These are phyloP conservation scores for Metopia argyrocephala DNA, from an alignment of 2,888 invertebrate species.

Conservation along the genomic window DNA sequence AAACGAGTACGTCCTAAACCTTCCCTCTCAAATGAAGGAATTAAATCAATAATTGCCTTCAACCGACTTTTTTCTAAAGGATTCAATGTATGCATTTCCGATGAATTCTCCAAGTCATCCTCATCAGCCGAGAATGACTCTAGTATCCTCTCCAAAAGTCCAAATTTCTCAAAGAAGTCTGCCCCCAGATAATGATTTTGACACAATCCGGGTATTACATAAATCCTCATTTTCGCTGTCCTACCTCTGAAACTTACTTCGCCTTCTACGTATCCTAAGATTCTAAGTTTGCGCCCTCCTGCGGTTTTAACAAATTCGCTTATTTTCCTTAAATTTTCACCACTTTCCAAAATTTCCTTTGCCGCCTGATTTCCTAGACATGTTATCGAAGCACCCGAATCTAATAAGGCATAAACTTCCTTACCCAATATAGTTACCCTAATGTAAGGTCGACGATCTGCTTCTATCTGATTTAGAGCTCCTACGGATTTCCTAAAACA, in stretches of 20 bases:
- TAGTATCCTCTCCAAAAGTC: neutral
- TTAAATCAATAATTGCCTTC: neutral
- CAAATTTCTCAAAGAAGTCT: constrained; percentile 3
- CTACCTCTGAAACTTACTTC: neutral
- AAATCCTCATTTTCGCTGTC: neutral
- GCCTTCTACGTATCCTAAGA: neutral
- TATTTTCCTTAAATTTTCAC: neutral
- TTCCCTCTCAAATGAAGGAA: constrained; percentile 3
- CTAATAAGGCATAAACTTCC: neutral
- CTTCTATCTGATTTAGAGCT: neutral
- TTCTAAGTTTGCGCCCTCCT: neutral
- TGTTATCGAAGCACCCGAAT: neutral
- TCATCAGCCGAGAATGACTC: neutral
- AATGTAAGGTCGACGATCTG: neutral
- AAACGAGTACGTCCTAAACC: constrained; percentile 16
- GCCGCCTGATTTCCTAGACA: neutral
- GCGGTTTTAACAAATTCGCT: neutral
- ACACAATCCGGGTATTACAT: neutral
- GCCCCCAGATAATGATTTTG: neutral
- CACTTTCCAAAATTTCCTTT: neutral
- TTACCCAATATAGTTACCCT: constrained; percentile 2
- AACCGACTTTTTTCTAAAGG: neutral
- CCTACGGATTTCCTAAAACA: neutral
- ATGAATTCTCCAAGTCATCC: neutral
- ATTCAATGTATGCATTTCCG: neutral